These are phyloP conservation scores for Sarcophaga subvicina DNA, from an alignment of 2,888 invertebrate genomes.

Conservation along the genomic window DNA sequence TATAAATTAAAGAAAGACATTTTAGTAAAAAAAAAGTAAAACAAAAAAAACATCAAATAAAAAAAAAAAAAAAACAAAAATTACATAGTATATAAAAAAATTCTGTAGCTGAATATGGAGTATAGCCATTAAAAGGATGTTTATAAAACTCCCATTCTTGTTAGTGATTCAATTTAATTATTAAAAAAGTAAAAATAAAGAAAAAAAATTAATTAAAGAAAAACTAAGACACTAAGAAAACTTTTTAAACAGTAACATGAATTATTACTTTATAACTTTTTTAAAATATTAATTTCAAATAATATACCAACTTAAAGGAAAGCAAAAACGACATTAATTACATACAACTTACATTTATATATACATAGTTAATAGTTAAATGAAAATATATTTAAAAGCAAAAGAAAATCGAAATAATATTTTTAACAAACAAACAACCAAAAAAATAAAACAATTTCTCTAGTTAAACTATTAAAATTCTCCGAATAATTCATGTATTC, in stretches of 20 bases:
- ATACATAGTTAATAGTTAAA: constrained; percentile 78
- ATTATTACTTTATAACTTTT: constrained; percentile 70
- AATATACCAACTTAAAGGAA: constrained; percentile 29
- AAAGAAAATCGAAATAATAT: constrained; percentile 46
- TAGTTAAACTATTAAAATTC: constrained; percentile 61
- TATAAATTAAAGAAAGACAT: constrained; percentile 5
- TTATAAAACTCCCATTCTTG: constrained; percentile 66
- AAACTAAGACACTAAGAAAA: not conserved
- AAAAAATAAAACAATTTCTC: constrained; percentile 57
- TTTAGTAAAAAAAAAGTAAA: constrained; percentile 26
- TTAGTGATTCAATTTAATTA: constrained; percentile 67
- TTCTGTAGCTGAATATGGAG: constrained; percentile 69
- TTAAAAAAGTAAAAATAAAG: constrained; percentile 20
- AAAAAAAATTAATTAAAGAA: constrained; percentile 1
- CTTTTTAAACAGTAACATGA: constrained; percentile 48
- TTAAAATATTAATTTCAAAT: constrained; percentile 60
- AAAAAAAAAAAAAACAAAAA: constrained; percentile 4
- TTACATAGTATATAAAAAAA: constrained; percentile 62
- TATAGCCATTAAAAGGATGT: constrained; percentile 54
- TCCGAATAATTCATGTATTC: constrained; percentile 37
- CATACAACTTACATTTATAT: constrained; percentile 71
- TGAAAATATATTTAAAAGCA: constrained; percentile 70
- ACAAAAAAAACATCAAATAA: constrained; percentile 13
- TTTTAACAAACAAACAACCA: constrained; percentile 15
- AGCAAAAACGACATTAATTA: constrained; percentile 33